These are phyloP conservation scores for Lutjanus erythropterus DNA, from an alignment of 2,113 vertebrate species.

Conservation along the genomic window DNA sequence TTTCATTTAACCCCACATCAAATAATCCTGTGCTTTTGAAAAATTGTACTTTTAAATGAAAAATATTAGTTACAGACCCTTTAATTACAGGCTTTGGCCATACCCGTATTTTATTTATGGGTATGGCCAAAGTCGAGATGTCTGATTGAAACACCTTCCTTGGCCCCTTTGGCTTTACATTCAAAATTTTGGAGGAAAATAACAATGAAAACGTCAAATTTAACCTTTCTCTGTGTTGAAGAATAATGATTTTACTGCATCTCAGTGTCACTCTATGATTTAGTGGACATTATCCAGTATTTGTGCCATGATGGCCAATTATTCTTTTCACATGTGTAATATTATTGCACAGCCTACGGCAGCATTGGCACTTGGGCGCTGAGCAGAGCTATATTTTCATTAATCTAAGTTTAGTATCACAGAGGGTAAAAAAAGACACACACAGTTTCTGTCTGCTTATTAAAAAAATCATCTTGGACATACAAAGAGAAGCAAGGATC, in stretches of 20 bases:
- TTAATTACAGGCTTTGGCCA: too few relatives aligned
- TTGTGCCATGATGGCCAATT: conserved; percentile 49
- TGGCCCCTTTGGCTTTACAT: background rate
- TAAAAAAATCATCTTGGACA: background rate
- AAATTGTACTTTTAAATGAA: too few relatives aligned
- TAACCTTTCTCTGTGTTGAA: conserved; percentile 17
- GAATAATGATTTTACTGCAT: conserved; percentile 11
- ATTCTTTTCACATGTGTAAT: conserved; percentile 49
- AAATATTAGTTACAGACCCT: background rate
- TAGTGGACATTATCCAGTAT: conserved; percentile 43
- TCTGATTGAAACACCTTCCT: background rate
- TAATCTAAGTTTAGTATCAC: conserved; percentile 57
- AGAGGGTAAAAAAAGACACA: conserved; percentile 36
- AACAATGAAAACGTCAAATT: conserved; percentile 23
- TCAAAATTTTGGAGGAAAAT: conserved; percentile 22
- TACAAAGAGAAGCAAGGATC: conserved; percentile 21
- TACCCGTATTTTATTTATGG: conserved; percentile 7
- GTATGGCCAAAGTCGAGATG: background rate
- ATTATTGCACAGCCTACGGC: conserved; percentile 41
- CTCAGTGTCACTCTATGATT: conserved; percentile 37
- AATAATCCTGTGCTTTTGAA: too few relatives aligned
- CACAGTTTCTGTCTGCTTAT: background rate
- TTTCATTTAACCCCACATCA: too few relatives aligned
- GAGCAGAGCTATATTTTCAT: conserved; percentile 52
- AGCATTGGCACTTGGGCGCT: conserved; percentile 28